Evolutionary conservation across 2,888 invertebrate genomes (phyloP).

Genomic region (Anticlea derivata): DNA sequence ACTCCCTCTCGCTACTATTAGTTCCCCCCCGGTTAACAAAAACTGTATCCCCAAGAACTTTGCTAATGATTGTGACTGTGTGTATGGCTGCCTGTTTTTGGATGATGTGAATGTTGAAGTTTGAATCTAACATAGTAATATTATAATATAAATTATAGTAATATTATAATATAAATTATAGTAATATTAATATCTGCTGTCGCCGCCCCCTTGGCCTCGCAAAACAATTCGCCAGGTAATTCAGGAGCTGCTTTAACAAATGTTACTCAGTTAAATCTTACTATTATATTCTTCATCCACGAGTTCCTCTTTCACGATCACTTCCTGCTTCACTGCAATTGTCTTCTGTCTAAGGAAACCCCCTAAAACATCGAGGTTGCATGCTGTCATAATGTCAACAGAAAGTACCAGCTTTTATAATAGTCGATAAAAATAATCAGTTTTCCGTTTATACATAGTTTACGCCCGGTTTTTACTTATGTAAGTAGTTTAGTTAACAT

Average conservation of each 20-base stretch:
- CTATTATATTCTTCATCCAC: slow-evolving; percentile 49
- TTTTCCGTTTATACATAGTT: too few species aligned
- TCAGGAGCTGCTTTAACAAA: slow-evolving; percentile 9
- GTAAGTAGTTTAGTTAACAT: too few species aligned
- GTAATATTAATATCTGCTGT: slow-evolving; percentile 9
- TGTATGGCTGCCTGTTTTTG: too few species aligned
- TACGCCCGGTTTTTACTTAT: too few species aligned
- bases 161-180: not conserved
- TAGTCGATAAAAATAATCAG: too few species aligned
- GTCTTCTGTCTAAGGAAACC: slow-evolving; percentile 24
- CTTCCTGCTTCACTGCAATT: slow-evolving; percentile 65
- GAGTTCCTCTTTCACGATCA: slow-evolving; percentile 66
- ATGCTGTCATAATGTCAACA: slow-evolving; percentile 4
- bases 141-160: not conserved
- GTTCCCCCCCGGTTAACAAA: too few species aligned
- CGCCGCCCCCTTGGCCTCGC: slow-evolving; percentile 12
- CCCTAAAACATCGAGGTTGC: slow-evolving; percentile 13
- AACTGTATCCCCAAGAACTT: too few species aligned
- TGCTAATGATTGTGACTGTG: too few species aligned
- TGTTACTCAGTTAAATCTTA: slow-evolving; percentile 38
- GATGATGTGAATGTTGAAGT: too few species aligned
- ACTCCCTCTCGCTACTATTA: too few species aligned
- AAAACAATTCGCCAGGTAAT: slow-evolving; percentile 16
- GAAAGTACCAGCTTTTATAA: not conserved
- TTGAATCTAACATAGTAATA: too few species aligned